Evolutionary conservation across 2,113 vertebrate species (phyloP).

Genomic region (Bubo bubo): DNA sequence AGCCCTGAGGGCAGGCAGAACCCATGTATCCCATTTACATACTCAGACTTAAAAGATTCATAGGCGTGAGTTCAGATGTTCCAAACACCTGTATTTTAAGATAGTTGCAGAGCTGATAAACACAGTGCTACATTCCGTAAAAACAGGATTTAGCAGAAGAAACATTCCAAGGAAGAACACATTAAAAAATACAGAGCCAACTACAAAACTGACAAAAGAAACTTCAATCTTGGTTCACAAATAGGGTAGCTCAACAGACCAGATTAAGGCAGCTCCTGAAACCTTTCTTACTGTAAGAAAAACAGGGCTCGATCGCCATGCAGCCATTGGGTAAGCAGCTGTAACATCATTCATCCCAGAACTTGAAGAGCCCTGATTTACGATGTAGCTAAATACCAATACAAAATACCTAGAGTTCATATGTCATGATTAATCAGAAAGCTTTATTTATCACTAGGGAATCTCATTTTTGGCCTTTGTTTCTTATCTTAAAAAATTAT

Average conservation of each 20-base stretch:
- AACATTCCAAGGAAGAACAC: background rate
- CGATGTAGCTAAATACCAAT: background rate
- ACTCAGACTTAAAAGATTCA: background rate
- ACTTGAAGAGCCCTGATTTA: background rate
- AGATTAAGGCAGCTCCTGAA: background rate
- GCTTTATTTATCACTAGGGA: background rate
- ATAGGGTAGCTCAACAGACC: background rate
- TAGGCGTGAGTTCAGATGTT: background rate
- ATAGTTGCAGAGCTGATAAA: background rate
- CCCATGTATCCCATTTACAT: background rate
- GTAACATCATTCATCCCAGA: background rate
- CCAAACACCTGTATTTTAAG: background rate
- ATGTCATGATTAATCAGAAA: background rate
- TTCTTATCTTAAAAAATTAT: background rate
- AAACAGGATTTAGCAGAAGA: background rate
- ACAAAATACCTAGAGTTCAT: background rate
- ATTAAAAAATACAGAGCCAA: background rate
- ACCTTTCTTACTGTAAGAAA: background rate
- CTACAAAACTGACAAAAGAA: background rate
- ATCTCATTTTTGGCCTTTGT: background rate
- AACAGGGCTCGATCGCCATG: accelerated
- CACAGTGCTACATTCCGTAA: background rate
- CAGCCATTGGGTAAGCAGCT: background rate
- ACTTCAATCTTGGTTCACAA: background rate
- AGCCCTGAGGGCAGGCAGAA: background rate